Evolutionary conservation across 2,888 invertebrate genomes (phyloP).

Genomic region (Himalopsyche tibetana): DNA sequence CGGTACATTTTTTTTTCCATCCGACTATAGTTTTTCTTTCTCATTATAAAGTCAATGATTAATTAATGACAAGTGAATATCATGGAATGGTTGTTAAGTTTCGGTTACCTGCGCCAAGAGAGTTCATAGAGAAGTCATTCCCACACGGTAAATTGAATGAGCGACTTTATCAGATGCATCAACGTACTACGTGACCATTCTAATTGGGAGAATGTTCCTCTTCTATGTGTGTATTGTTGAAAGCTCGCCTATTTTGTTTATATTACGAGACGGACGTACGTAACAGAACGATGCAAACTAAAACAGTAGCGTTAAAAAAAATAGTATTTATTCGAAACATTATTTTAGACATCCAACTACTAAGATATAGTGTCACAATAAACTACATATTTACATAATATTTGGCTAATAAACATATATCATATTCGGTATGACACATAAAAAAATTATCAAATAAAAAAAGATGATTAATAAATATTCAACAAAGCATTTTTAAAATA

Average conservation of each 20-base stretch:
- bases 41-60: too few species aligned
- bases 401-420: too few species aligned
- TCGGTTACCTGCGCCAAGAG: not conserved
- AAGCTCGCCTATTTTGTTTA: slow-evolving; percentile 41
- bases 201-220: slow-evolving; percentile 60
- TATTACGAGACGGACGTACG: slow-evolving; percentile 32
- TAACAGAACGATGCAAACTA: not conserved
- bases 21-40: too few species aligned
- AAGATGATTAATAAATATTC: too few species aligned
- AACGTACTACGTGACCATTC: slow-evolving; percentile 61
- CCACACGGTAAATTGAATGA: slow-evolving; percentile 9
- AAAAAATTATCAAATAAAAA: too few species aligned
- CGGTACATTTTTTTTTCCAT: too few species aligned
- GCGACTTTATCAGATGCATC: slow-evolving; percentile 49
- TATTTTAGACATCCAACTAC: too few species aligned
- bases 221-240: slow-evolving; percentile 43
- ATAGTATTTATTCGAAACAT: too few species aligned
- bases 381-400: too few species aligned
- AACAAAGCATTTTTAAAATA: too few species aligned
- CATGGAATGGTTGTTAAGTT: not conserved
- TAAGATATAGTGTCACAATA: too few species aligned
- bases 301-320: not conserved
- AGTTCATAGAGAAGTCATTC: slow-evolving; percentile 18
- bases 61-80: not conserved
- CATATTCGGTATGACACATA: too few species aligned